Percentiles rank a stretch among this genome's conserved stretches.
Evolutionary conservation across 1,140 invertebrate genomes (phyloP).

Genomic region (Tetragonula clypearis): DNA sequence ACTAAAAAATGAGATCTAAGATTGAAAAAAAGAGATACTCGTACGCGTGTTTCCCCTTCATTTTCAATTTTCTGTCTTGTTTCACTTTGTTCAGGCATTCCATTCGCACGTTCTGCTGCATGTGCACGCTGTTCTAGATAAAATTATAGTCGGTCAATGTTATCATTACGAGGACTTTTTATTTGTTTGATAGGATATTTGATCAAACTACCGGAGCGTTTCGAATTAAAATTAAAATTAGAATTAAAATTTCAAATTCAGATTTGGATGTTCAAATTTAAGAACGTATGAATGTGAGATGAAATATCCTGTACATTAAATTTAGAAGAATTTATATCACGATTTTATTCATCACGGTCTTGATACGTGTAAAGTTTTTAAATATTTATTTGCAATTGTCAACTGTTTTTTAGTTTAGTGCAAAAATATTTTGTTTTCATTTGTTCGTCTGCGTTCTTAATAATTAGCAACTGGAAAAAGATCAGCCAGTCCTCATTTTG

Average conservation of each 20-base stretch:
- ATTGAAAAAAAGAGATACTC: not conserved
- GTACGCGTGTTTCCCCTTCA: constrained; percentile 2
- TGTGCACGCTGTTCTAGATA: constrained; percentile 38
- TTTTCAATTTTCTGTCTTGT: not conserved
- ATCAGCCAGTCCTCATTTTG: constrained; percentile 75
- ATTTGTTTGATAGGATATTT: not conserved
- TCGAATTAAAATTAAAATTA: too few species aligned
- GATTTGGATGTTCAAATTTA: too few species aligned
- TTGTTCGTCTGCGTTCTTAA: constrained; percentile 33
- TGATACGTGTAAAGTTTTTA: not conserved
- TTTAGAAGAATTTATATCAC: not conserved
- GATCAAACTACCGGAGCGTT: too few species aligned
- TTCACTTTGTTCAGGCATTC: not conserved
- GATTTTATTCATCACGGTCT: not conserved
- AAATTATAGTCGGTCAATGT: not conserved
- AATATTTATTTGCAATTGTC: constrained; percentile 3
- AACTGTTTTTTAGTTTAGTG: not conserved
- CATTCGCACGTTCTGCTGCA: constrained; percentile 51
- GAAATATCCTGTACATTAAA: not conserved
- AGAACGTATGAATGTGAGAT: not conserved
- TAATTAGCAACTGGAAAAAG: constrained; percentile 73
- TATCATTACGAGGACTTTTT: not conserved
- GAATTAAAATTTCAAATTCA: too few species aligned
- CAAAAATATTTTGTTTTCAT: constrained; percentile 30
- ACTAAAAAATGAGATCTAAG: not conserved